These are phyloP conservation scores for Daboia siamensis DNA, from an alignment of 2,113 vertebrate genomes.

Conservation along the genomic window DNA sequence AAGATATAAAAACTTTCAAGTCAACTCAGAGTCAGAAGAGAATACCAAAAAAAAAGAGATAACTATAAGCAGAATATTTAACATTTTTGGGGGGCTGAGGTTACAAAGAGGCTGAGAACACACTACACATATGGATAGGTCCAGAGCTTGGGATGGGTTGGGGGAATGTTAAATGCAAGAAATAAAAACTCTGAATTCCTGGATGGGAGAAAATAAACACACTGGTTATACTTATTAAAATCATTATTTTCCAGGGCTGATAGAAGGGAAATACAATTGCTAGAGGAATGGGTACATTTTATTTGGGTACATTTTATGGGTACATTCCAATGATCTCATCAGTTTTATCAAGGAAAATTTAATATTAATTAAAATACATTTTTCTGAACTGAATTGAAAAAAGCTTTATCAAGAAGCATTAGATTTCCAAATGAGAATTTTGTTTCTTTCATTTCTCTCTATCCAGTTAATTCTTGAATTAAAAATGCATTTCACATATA, in stretches of 20 bases:
- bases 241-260: background rate
- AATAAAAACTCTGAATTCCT: background rate
- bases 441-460: background rate
- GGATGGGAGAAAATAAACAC: background rate
- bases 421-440: background rate
- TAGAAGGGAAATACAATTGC: background rate
- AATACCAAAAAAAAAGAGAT: background rate
- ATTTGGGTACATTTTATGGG: background rate
- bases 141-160: background rate
- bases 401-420: background rate
- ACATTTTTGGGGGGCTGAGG: background rate
- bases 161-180: background rate
- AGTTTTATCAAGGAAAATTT: background rate
- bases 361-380: background rate
- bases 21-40: background rate
- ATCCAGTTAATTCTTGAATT: background rate
- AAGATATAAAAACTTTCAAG: background rate
- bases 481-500: background rate
- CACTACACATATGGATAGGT: background rate
- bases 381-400: background rate
- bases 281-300: background rate
- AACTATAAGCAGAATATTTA: background rate
- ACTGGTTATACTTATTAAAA: background rate
- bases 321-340: background rate
- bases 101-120: background rate